Base-by-base conservation (phyloP, 2,113 vertebrate genomes). In the Pantherophis guttatus region DNA sequence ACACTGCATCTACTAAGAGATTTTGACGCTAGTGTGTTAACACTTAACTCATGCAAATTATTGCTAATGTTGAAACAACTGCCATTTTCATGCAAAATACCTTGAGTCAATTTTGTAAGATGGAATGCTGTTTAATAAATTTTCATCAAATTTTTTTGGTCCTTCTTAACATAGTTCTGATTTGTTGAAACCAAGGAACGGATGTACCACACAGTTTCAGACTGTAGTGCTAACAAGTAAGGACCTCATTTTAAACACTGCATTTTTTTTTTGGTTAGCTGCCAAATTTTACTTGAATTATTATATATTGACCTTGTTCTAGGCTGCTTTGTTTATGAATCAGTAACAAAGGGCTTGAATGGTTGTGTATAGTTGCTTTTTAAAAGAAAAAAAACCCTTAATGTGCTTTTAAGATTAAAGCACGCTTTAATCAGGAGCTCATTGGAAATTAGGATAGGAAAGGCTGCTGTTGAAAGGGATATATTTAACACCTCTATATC, bases 341-440 rank as follows among this genome's bases (percentile, higher is more conserved):
- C 52, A 53, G 54, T 55, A 87, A 55, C 26, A 53, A 23, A 39
- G 19, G 91, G 52, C 48, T 58, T 88, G 57, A 90, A 24, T 70
- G 53, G 15, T 93, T 44, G 65, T 93, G 23, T 86, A 24, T 52
- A 39, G 48, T 53, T 57, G 3, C 19, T 57, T 52, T 86, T 70
- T n/a, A 7, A 24, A 62, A 93, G 44, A 26, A 89, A 54, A 44
- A 12, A 33, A 55, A n/a, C 48, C 29, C 21, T 59, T 52, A 92
- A 50, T 58, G 86, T 90, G 50, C 86, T 92, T 88, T 87, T 12
- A 55, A 23, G 24, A 65, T 90, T 70, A 65, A 90, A 62, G 75
- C 50, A 62, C 4, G n/a, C n/a, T n/a, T n/a, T n/a, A 94, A 65
- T 92, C 90, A 65, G 86, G 52, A 86, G 12, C 26, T 94, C 92